Evolutionary conservation across 2,888 invertebrate genomes (phyloP), one percentile per base, ranked within the genome.

Genomic region (Sesamia inferens): DNA sequence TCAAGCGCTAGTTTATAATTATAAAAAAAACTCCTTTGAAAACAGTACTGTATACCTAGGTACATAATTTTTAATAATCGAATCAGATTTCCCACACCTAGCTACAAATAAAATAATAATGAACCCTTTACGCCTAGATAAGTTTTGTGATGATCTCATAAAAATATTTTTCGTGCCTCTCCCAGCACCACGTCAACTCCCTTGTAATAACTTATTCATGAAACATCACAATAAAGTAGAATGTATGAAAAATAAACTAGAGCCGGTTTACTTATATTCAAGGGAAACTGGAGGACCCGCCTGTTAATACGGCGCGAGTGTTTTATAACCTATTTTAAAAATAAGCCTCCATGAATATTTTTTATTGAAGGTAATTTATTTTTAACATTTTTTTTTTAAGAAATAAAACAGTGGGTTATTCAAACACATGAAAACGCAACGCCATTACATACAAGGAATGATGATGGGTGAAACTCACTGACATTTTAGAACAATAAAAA

Each of bases 161-260:
- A 77, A 77, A 85, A 70, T 72, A 72, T 73, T 61, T 74, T 79
- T 66, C 31, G 61, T 54, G 2, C 47, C 59, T 54, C 58, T 75
- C 65, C 10, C 31, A 42, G 42, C 51, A 69, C 47, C n/a, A 24
- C 68, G 31, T 24, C n/a, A 13, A 55, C 16, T 79, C 13, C 58
- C 4, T 8, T 24, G 31, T 47, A 61, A 76, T 78, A 59, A 64
- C 70, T n/a, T 75, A 79, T 77, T 77, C 54, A 79, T 73, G 24
- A 13, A 58, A 47, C 19, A 22, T 67, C 47, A 54, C 48, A 47
- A n/a, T 51, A 78, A 44, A 63, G n/a, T 58, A 47, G 63, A 66
- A 66, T 73, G 19, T 67, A 63, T 48, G 11, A 54, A 64, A 77
- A 55, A 24, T 2, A 39, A 59, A 51, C 47, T 39, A 6, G 6